Percentiles rank a stretch among this genome's conserved stretches.
Evolutionary conservation across 2,888 invertebrate species (phyloP).

Genomic region (Orthonychiurus folsomi): DNA sequence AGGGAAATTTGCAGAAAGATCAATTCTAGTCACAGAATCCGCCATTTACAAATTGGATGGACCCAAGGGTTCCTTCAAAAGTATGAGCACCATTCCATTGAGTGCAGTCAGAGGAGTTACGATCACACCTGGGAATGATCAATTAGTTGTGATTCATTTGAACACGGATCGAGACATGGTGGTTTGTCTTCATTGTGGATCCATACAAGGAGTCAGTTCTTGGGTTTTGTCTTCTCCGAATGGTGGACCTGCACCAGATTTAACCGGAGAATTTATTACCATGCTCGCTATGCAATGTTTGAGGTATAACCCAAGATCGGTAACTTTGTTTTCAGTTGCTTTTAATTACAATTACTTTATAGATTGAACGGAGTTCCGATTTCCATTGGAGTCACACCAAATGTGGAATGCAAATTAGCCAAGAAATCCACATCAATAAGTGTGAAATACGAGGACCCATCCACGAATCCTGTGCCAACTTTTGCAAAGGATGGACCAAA

Average conservation of each 20-base stretch:
- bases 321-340: not conserved
- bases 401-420: slow-evolving; percentile 72
- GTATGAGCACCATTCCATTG: slow-evolving; percentile 71
- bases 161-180: slow-evolving; percentile 84
- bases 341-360: slow-evolving; percentile 41
- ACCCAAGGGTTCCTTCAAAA: slow-evolving; percentile 63
- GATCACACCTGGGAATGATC: slow-evolving; percentile 75
- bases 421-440: slow-evolving; percentile 60
- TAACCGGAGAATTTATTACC: slow-evolving; percentile 39
- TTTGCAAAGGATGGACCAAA: slow-evolving; percentile 39
- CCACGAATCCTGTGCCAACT: slow-evolving; percentile 24
- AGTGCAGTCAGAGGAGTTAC: slow-evolving; percentile 56
- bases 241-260: slow-evolving; percentile 38
- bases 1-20: slow-evolving; percentile 62
- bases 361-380: slow-evolving; percentile 64
- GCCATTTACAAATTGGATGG: slow-evolving; percentile 80
- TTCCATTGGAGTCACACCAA: slow-evolving; percentile 60
- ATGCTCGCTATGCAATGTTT: slow-evolving; percentile 33
- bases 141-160: slow-evolving; percentile 76
- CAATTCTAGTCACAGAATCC: slow-evolving; percentile 75
- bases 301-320: slow-evolving; percentile 21
- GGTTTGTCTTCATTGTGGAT: slow-evolving; percentile 54
- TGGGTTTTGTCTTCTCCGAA: slow-evolving; percentile 36
- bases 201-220: slow-evolving; percentile 38
- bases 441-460: slow-evolving; percentile 45